Base-by-base conservation (phyloP, 1,140 invertebrate genomes). In the Hirudo medicinalis region DNA sequence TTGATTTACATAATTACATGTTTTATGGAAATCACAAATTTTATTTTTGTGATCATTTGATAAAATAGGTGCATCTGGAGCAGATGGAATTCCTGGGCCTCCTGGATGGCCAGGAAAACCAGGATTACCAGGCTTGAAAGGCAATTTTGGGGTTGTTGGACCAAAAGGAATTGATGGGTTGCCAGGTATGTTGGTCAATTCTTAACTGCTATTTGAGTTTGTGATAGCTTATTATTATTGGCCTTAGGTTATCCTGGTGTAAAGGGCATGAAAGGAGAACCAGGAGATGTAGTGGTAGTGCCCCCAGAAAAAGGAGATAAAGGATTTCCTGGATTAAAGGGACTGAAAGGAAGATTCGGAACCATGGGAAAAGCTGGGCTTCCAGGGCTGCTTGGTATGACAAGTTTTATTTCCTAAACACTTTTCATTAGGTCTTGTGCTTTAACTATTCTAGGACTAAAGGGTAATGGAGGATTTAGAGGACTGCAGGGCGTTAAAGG, bases 81-180 rank as follows among this genome's bases (percentile, higher is more conserved):
- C 19, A 32, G 29, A 63, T 22, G 57, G 57, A 25, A 32, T 25
- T 63, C 57, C 57, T 63, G 57, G 57, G 22, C 19, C 22, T 63
- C 57, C 57, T 6, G 57, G 57, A 25, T 25, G 29, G 29, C 29
- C 57, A 6, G 57, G 57, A 63, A 63, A 63, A 11, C 57, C 57
- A 19, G 57, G 57, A 19, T 63, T 63, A 13, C 57, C 57, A 63
- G 57, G 57, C 22, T 63, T 63, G 29, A 63, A 63, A 63, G 57
- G 57, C 29, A n/a, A n/a, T 25, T 25, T 22, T 63, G 57, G 57
- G 17, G 11, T 32, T n/a, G 11, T 32, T 13, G 57, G 57, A 63
- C 29, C 29, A 63, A 22, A 63, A 22, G 57, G 57, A 63, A 22
- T 25, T 15, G 57, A 25, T 63, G 57, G 57, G 19, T 63, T 20